A percentile compares a stretch with the other conserved stretches of the same genome.
Conservation (phyloP, 2,888 invertebrate species). For the Heteromurus nitidus region DNA sequence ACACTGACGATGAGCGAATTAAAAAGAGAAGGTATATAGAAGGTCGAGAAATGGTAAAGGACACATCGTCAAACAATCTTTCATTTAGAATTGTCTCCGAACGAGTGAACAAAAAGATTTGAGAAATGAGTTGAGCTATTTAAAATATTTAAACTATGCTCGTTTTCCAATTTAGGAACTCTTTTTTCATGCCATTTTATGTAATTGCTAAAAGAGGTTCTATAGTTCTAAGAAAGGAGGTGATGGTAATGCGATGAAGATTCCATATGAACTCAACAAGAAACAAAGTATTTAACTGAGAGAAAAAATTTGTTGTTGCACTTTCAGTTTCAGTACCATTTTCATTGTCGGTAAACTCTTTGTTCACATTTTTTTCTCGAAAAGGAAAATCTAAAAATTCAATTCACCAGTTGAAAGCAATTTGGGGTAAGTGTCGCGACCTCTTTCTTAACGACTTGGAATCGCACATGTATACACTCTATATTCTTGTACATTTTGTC, state of each 20-base stretch:
- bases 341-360: background rate
- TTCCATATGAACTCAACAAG: too few species aligned
- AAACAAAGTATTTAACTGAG: too few species aligned
- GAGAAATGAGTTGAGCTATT: constrained; percentile 13
- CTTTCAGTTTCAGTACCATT: too few species aligned
- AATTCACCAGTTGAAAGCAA: background rate
- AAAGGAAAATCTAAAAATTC: too few species aligned
- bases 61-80: background rate
- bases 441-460: constrained; percentile 38
- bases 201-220: too few species aligned
- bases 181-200: background rate
- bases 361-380: background rate
- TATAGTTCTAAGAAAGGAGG: too few species aligned
- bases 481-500: background rate
- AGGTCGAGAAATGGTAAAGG: background rate
- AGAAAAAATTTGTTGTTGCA: too few species aligned
- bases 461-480: background rate
- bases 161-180: constrained; percentile 1
- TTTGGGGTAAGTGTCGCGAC: constrained; percentile 10
- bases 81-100: background rate
- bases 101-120: background rate
- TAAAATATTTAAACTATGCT: constrained; percentile 12
- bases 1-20: background rate
- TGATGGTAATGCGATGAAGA: too few species aligned
- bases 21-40: background rate